Base-by-base conservation (phyloP, 1,140 invertebrate species). In the Polypedilum vanderplanki region DNA sequence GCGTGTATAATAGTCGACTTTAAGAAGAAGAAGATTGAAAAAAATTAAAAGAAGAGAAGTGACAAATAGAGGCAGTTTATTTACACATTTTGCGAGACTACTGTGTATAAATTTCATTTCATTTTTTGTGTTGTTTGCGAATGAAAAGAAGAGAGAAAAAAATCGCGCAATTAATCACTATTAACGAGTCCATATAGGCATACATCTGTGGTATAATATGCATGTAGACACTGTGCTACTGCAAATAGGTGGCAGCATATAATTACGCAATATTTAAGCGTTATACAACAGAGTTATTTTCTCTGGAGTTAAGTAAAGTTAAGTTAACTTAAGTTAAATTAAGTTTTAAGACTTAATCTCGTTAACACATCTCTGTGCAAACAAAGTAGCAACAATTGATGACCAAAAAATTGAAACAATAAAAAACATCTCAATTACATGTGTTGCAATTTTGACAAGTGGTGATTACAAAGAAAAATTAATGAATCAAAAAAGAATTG, bases 21-120 rank as follows among this genome's bases (percentile, higher is more conserved):
- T n/a, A 57, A 57, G n/a, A 57, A 57, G n/a, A 57, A 57, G 10
- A 12, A 12, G 46, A 33, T 57, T 57, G 46, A 57, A 57, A 15
- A 46, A 46, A 46, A 57, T 57, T 57, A n/a, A 57, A 15, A 57
- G 12, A 15, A 57, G n/a, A 57, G 46, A 57, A 57, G 46, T 57
- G 46, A 57, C 46, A 57, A 57, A 57, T 57, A 57, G 46, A 57
- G 46, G 46, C 46, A 57, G 46, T 57, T 57, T 57, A 57, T 57
- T 57, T 57, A 57, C 46, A 57, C 46, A 57, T 57, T 57, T 57
- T 57, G 46, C 46, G 46, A 33, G 24, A 57, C 46, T 57, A 57
- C 46, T 57, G 46, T 57, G n/a, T 33, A 33, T 33, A 15, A 57
- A n/a, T 57, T n/a, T 57, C 46, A n/a, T 57, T 57, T 57, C 41